Base-by-base conservation (phyloP, 2,797 vertebrate species). In the Dermochelys coriacea region DNA sequence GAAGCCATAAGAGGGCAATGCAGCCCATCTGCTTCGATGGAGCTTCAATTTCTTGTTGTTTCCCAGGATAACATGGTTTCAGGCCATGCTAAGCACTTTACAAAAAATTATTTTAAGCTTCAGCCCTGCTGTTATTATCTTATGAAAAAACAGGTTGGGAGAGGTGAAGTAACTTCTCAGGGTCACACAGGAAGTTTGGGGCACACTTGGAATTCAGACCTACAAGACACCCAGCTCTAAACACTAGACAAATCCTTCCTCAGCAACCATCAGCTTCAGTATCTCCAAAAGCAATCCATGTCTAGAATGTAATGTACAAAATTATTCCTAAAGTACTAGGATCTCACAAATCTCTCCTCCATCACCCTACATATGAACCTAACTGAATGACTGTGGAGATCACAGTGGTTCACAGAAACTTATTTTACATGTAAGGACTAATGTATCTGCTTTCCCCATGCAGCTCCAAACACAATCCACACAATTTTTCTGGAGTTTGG, bases 381-480 rank as follows among this genome's bases (percentile, higher is more conserved):
- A 68, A 37, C 34, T 68, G 31, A 61, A 61, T 34, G 12, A 61
- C 59, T 34, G 14, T 61, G 61, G 34, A 68, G 34, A 37, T 68
- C 34, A 68, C 61, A 19, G 34, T 37, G n/a, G 82, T 81, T 87
- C 71, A 61, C 31, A 81, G 45, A 34, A n/a, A 34, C 64, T 23
- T 6, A 94, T 84, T 91, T 83, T 71, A 80, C 52, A 54, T 61
- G 85, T 71, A 94, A 92, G 94, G 94, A 84, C 84, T 86, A 83
- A 12, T 1, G 0, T 86, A 55, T 71, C 31, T 93, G 61, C 47
- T 59, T 94, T 52, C 64, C 47, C 19, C 54, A 55, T 74, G 19
- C n/a, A 4, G 45, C 45, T 55, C 47, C 52, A 77, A 87, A 78
- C 34, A 78, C 31, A 93, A 87, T 50, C 45, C 61, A 83, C 8